These are phyloP conservation scores for Myioborus miniatus DNA, from an alignment of 2,797 vertebrate species.

Conservation along the genomic window DNA sequence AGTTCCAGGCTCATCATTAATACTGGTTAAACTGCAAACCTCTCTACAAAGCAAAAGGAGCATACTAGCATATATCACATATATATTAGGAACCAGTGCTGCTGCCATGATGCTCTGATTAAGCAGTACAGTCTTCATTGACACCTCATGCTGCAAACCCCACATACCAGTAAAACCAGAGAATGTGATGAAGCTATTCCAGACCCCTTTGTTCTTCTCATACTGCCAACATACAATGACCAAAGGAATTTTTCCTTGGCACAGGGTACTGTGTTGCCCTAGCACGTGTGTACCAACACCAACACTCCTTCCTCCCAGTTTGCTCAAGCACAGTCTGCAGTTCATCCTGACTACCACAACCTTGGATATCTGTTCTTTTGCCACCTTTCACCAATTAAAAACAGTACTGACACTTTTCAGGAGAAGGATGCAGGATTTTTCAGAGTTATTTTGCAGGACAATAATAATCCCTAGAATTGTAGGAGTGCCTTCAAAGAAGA, in stretches of 20 bases:
- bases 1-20: not conserved
- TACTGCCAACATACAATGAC: not conserved
- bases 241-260: slow-evolving; percentile 1
- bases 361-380: not conserved
- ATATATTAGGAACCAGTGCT: not conserved
- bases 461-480: not conserved
- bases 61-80: not conserved
- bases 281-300: not conserved
- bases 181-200: slow-evolving; percentile 6
- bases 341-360: not conserved
- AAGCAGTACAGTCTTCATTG: not conserved
- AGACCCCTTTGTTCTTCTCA: slow-evolving; percentile 8
- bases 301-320: not conserved
- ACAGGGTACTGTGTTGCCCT: not conserved
- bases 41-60: slow-evolving; percentile 5
- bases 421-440: not conserved
- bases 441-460: not conserved
- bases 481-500: not conserved
- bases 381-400: not conserved
- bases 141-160: not conserved
- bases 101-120: not conserved
- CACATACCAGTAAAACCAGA: not conserved
- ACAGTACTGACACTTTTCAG: not conserved
- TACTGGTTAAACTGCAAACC: not conserved
- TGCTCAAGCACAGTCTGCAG: not conserved